phyloP scores from a whole-genome alignment of 2,888 invertebrate genomes.

The Pogonocherus hispidulus region DNA sequence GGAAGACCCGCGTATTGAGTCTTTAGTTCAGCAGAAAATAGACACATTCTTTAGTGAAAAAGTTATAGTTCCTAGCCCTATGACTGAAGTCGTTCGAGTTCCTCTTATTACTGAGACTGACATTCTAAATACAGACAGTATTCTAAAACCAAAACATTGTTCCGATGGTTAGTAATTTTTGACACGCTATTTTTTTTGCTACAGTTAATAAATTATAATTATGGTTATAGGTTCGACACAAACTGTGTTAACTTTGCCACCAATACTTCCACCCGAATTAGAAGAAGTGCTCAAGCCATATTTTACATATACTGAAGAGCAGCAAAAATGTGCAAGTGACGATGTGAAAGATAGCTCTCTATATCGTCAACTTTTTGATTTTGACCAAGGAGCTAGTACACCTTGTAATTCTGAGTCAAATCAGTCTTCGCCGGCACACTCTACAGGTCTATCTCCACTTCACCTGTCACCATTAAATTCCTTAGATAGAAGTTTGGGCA shows the following conservation, averaged over 20 bases:
- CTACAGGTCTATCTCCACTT: conserved; percentile 57
- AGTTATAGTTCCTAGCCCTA: conserved; percentile 67
- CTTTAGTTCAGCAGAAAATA: conserved; percentile 77
- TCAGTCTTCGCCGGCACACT: conserved; percentile 56
- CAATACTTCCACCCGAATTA: conserved; percentile 74
- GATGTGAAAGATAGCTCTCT: conserved; percentile 55
- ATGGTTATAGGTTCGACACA: conserved; percentile 74
- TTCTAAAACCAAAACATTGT: conserved; percentile 28
- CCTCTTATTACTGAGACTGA: conserved; percentile 44
- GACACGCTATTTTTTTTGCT: neutral
- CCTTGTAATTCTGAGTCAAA: conserved; percentile 33
- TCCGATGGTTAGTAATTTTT: conserved; percentile 43
- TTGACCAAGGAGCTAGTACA: conserved; percentile 47
- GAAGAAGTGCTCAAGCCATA: conserved; percentile 76
- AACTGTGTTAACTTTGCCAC: conserved; percentile 77
- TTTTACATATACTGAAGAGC: conserved; percentile 72
- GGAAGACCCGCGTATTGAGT: conserved; percentile 76
- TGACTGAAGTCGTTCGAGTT: conserved; percentile 48
- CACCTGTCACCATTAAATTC: conserved; percentile 55
- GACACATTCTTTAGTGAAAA: conserved; percentile 69
- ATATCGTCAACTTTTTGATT: conserved; percentile 63
- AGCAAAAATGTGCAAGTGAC: conserved; percentile 49
- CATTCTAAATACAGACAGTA: neutral
- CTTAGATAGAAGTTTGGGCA: conserved; percentile 36
- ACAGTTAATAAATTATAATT: too few relatives aligned